Conservation (phyloP, 2,113 vertebrate genomes). For the Heterochromis multidens region DNA sequence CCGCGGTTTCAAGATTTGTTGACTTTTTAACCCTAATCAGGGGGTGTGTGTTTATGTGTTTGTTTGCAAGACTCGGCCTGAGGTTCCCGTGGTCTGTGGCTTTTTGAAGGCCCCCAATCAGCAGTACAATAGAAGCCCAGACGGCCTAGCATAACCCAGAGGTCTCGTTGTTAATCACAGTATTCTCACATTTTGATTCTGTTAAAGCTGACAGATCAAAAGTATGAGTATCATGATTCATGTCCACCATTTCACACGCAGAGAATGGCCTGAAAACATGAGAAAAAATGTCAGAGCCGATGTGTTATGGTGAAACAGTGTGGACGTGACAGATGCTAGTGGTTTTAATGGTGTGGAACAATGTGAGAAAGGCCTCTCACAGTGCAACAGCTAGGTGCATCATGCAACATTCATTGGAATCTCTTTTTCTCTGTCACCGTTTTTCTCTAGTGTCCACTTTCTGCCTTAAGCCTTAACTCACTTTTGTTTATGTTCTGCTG, state of each 20-base stretch:
- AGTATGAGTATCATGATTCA: neutral
- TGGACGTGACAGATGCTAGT: constrained; percentile 33
- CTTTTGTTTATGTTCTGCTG: neutral
- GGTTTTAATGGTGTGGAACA: constrained; percentile 60
- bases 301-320: constrained; percentile 9
- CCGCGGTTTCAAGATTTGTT: constrained; percentile 25
- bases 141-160: constrained; percentile 1
- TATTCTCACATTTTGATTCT: neutral
- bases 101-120: constrained; percentile 32
- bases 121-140: neutral
- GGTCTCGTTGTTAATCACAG: neutral
- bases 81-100: constrained; percentile 51
- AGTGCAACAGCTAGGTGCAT: constrained; percentile 18
- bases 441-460: neutral
- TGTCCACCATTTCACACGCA: constrained; percentile 17
- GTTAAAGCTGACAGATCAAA: constrained; percentile 20
- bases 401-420: constrained; percentile 27
- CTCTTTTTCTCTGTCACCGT: neutral
- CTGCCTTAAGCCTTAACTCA: neutral
- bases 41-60: constrained; percentile 44
- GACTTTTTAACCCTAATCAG: constrained; percentile 41
- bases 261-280: constrained; percentile 31
- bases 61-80: constrained; percentile 17
- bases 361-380: constrained; percentile 46
- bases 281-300: constrained; percentile 17